Base-by-base conservation (phyloP, 2,888 invertebrate species). In the Eristalis intricaria region DNA sequence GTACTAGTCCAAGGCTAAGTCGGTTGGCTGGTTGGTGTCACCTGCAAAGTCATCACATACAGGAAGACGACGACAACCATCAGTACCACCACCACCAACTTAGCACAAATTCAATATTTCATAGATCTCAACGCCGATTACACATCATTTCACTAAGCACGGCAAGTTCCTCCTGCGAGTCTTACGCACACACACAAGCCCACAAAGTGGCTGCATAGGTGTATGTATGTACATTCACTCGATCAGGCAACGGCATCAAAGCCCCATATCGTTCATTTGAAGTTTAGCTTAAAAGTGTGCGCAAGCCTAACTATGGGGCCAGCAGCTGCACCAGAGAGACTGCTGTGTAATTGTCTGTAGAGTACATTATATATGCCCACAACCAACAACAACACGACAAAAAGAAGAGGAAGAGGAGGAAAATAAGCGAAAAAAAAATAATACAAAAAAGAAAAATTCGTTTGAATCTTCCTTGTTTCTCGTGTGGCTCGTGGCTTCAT, bases 401-500 rank as follows among this genome's bases (percentile, higher is more conserved):
- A 65, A 73, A 43, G 13, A 71, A 71, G 13, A 61, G 8, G 29
- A 73, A 73, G n/a, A 63, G 61, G 40, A 32, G 35, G 38, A 60
- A 60, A 60, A 60, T 13, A 23, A n/a, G 5, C 38, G n/a, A 60
- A 64, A 19, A 23, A 19, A 69, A 56, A 75, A 32, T 58, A 43
- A 40, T 58, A 43, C 22, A 38, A 60, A 68, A 19, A 43, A 38
- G 19, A 43, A 68, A 19, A 77, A 73, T 43, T 73, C 66, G 56
- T 63, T 80, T 74, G 66, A 80, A 80, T 84, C 79, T 79, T 80
- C 70, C 65, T 76, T 80, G 76, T 71, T 80, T 80, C 65, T 84
- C 71, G 84, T 84, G 90, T 92, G 92, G 91, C 91, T 91, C 91
- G 91, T 91, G 91, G 92, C 91, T 92, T 91, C 91, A 91, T 91